Conservation (phyloP, 53 echinoderm and acorn worm genomes). For the Holothuria leucospilota region DNA sequence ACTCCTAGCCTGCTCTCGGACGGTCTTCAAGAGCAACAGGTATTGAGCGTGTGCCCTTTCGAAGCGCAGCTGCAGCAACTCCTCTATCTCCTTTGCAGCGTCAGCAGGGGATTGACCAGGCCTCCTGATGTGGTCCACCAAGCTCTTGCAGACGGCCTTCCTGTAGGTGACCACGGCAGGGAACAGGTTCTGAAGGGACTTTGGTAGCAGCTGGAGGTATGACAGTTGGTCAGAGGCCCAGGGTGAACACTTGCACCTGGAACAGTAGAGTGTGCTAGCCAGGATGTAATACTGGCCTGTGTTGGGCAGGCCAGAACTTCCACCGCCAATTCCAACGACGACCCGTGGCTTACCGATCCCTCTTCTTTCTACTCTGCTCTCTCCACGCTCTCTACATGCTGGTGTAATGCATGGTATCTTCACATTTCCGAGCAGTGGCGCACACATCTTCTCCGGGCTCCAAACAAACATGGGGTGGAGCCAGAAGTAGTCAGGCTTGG, state of each 20-base stretch:
- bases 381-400: background rate
- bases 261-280: slow-evolving; percentile 3
- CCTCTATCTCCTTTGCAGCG: background rate
- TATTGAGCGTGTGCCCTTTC: slow-evolving; percentile 1
- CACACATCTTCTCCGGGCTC: slow-evolving; percentile 5
- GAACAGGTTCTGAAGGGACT: slow-evolving; percentile 20
- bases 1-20: slow-evolving; percentile 15
- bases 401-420: slow-evolving; percentile 1
- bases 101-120: background rate
- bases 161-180: slow-evolving; percentile 23
- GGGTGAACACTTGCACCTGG: slow-evolving; percentile 8
- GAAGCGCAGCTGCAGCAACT: slow-evolving; percentile 16
- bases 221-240: slow-evolving; percentile 22
- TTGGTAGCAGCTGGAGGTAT: background rate
- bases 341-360: slow-evolving; percentile 4
- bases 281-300: slow-evolving; percentile 7
- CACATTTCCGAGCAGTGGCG: background rate
- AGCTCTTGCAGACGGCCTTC: slow-evolving; percentile 25
- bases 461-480: slow-evolving; percentile 46
- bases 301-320: slow-evolving; percentile 7
- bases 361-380: background rate
- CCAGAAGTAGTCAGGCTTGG: slow-evolving; percentile 1
- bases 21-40: background rate
- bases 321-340: slow-evolving; percentile 9
- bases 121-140: slow-evolving; percentile 5